phyloP scores from a whole-genome alignment of 2,113 vertebrate species.

The Misgurnus anguillicaudatus region DNA sequence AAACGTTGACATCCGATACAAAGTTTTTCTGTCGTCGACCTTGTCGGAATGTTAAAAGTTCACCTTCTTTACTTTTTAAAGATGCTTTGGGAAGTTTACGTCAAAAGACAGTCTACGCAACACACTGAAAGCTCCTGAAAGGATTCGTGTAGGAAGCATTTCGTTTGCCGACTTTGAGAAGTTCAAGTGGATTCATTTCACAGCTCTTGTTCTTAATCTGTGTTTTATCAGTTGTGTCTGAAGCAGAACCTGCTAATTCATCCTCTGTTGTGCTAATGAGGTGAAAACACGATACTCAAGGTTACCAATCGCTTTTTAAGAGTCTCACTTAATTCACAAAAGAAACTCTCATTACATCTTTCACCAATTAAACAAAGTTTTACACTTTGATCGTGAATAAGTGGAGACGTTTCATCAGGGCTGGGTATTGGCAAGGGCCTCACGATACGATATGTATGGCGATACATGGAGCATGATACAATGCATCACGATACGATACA shows the following conservation, averaged over 20 bases:
- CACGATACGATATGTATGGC: too few relatives aligned
- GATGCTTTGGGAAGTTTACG: background rate
- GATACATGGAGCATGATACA: too few relatives aligned
- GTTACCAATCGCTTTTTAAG: background rate
- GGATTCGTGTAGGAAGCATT: slow-evolving; percentile 19
- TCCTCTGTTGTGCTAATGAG: slow-evolving; percentile 30
- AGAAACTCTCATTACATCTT: slow-evolving; percentile 14
- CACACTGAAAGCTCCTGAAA: background rate
- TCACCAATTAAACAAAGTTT: background rate
- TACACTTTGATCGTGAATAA: slow-evolving; percentile 12
- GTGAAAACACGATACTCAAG: slow-evolving; percentile 8
- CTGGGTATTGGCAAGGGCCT: too few relatives aligned
- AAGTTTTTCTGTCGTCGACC: background rate
- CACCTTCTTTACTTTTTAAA: slow-evolving; percentile 9
- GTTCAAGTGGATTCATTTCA: slow-evolving; percentile 51
- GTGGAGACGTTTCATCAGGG: background rate
- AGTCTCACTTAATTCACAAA: slow-evolving; percentile 31
- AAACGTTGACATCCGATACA: background rate
- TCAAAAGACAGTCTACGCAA: background rate
- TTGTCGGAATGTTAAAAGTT: slow-evolving; percentile 14
- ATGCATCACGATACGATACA: too few relatives aligned
- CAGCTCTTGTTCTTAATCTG: slow-evolving; percentile 9
- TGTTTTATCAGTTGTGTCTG: slow-evolving; percentile 20
- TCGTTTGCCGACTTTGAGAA: slow-evolving; percentile 44
- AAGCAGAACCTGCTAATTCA: slow-evolving; percentile 4